These are phyloP conservation scores for Apis dorsata DNA, from an alignment of 1,140 invertebrate genomes.

Conservation along the genomic window DNA sequence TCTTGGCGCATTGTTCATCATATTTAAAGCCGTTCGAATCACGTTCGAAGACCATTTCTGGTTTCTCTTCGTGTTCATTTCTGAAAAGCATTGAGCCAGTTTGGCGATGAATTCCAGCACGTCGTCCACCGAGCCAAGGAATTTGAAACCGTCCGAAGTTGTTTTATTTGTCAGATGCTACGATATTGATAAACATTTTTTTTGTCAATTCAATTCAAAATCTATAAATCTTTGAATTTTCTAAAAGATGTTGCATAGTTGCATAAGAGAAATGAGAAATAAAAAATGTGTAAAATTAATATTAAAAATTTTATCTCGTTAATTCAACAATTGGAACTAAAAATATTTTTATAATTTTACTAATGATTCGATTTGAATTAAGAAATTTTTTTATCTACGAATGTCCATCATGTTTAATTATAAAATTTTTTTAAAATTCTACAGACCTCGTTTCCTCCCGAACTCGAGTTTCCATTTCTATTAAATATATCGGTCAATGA, in stretches of 20 bases:
- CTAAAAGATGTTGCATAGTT: no score
- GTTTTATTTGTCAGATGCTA: background rate
- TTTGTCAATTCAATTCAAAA: background rate
- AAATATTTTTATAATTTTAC: no score
- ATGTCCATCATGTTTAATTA: no score
- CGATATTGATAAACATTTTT: background rate
- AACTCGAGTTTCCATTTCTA: background rate
- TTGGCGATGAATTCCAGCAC: constrained; percentile 21
- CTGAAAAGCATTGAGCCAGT: constrained; percentile 29
- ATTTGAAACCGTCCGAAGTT: constrained; percentile 1
- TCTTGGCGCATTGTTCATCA: constrained; percentile 36
- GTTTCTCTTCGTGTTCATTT: background rate
- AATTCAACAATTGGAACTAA: no score
- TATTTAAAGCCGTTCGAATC: constrained; percentile 14
- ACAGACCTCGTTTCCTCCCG: constrained; percentile 21
- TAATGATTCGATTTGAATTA: no score
- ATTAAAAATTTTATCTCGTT: no score
- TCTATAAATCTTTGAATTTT: no score
- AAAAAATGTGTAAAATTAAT: no score
- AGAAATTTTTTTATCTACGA: background rate
- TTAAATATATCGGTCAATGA: background rate
- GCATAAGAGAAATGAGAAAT: no score
- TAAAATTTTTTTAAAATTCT: background rate
- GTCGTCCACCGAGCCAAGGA: constrained; percentile 37
- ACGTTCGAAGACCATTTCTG: constrained; percentile 16